Percentiles rank a stretch among this genome's conserved stretches.
These are phyloP conservation scores for Phytoseiulus persimilis DNA, from an alignment of 2,888 invertebrate genomes.

Conservation along the genomic window DNA sequence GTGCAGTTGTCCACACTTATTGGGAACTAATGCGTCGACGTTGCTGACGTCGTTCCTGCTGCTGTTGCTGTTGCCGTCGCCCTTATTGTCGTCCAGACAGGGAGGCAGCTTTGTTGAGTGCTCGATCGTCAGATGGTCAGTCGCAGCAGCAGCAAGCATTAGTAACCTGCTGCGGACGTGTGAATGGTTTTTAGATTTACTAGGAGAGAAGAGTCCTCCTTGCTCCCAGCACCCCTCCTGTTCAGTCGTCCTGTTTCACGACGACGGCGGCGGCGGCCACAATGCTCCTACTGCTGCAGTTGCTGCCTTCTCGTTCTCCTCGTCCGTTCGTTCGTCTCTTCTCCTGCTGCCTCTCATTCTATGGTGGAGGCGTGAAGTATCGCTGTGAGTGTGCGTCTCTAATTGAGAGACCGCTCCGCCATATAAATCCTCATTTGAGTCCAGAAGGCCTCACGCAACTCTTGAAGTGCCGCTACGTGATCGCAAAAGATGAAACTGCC, in stretches of 20 bases:
- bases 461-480: conserved; percentile 38
- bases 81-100: not conserved
- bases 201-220: conserved; percentile 12
- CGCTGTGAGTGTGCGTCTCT: not conserved
- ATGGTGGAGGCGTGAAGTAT: conserved; percentile 5
- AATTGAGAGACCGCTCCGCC: conserved; percentile 30
- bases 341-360: not conserved
- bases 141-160: not conserved
- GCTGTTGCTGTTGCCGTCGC: not conserved
- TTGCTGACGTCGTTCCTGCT: not conserved
- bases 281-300: not conserved
- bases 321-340: not conserved
- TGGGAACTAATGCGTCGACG: not conserved
- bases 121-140: not conserved
- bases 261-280: not conserved
- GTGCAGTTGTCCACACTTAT: not conserved
- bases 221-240: not conserved
- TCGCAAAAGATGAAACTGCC: conserved; percentile 37
- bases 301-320: not conserved
- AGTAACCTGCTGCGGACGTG: conserved; percentile 30
- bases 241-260: not conserved
- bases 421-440: conserved; percentile 37
- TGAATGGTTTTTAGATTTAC: conserved; percentile 38
- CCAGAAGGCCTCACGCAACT: conserved; percentile 31
- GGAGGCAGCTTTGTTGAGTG: not conserved